Conservation (phyloP, 1,140 invertebrate genomes). For the Caenorhabditis brenneri region DNA sequence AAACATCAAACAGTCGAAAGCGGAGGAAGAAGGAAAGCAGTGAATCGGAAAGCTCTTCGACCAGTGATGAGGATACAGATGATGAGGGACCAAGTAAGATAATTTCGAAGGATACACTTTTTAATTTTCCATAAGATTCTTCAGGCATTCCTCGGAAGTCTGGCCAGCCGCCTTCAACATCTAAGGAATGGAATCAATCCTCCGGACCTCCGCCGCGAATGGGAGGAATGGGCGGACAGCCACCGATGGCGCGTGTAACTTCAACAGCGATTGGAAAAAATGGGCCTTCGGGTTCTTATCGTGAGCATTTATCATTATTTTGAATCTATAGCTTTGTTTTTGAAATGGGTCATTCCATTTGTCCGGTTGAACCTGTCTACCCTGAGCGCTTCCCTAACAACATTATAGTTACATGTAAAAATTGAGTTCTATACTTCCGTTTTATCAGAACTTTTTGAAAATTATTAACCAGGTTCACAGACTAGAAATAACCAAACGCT, state of each 20-base stretch:
- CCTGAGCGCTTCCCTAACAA: background rate
- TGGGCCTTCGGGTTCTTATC: background rate
- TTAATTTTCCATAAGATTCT: background rate
- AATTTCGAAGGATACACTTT: background rate
- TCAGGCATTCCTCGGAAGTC: conserved; percentile 17
- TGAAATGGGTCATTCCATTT: conserved; percentile 5
- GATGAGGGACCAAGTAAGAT: conserved; percentile 16
- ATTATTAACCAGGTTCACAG: background rate
- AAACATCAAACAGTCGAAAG: conserved; percentile 5
- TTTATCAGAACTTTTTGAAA: background rate
- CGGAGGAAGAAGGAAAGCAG: conserved; percentile 7
- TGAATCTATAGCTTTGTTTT: background rate
- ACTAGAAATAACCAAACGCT: no score
- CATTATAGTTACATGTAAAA: background rate
- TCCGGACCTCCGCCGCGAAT: conserved; percentile 5
- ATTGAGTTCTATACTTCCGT: background rate
- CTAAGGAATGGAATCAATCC: conserved; percentile 12
- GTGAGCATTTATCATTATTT: conserved; percentile 22
- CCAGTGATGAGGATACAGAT: conserved; percentile 21
- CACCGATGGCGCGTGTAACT: background rate
- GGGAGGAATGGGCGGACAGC: conserved; percentile 34
- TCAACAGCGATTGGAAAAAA: background rate
- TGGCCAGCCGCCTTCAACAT: background rate
- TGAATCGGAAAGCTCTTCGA: conserved; percentile 4
- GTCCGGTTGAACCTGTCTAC: no score